Evolutionary conservation across 2,113 vertebrate species (phyloP).

Genomic region (Podilymbus podiceps): DNA sequence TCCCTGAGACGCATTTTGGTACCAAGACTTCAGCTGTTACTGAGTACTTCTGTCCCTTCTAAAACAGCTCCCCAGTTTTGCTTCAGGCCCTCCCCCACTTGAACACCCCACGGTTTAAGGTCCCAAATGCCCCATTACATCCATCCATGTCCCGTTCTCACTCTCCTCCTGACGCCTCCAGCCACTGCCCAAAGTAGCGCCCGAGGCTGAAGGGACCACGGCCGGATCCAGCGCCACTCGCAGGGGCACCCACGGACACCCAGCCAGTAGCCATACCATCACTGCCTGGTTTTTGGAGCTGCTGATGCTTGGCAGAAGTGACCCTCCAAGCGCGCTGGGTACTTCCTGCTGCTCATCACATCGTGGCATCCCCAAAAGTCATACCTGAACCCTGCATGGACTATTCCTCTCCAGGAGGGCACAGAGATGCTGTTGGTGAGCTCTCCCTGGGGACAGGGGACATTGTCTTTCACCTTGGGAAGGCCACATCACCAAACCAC

Average conservation of each 20-base stretch:
- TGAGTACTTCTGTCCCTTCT: background rate
- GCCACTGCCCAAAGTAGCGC: accelerated
- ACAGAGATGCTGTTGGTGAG: background rate
- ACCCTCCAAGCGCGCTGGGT: accelerated
- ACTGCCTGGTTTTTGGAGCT: accelerated
- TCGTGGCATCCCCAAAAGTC: background rate
- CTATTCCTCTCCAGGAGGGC: background rate
- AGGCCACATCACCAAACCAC: background rate
- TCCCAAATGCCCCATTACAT: background rate
- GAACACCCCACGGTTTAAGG: too few relatives aligned
- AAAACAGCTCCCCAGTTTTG: background rate
- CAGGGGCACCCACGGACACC: accelerated
- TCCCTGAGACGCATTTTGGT: accelerated
- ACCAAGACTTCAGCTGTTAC: background rate
- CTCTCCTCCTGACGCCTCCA: accelerated
- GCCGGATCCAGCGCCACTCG: accelerated
- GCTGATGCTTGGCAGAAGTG: background rate
- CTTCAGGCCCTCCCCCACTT: background rate
- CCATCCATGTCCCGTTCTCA: accelerated
- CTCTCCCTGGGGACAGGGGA: background rate
- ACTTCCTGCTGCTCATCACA: accelerated
- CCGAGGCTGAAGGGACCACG: accelerated
- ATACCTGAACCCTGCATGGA: accelerated
- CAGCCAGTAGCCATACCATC: background rate
- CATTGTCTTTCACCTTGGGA: accelerated